Conservation (phyloP, 2,113 vertebrate genomes). For the Hemiprocne comata region DNA sequence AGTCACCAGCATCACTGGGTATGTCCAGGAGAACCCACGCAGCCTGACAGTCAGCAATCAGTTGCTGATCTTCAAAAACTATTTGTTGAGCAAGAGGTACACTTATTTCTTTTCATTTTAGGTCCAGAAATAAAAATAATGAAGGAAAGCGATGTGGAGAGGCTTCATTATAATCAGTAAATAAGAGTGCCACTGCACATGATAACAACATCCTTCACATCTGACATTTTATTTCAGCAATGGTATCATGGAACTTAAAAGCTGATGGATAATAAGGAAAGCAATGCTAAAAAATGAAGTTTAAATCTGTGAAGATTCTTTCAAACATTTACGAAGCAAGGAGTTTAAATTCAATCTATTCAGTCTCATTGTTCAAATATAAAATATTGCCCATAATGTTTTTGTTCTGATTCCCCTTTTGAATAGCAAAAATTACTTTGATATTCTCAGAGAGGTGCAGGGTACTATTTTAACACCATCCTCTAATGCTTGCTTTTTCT, state of each 20-base stretch:
- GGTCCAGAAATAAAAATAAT: not conserved
- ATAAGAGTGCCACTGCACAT: not conserved
- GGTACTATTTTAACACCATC: not conserved
- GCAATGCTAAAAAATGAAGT: not conserved
- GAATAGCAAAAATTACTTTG: not conserved
- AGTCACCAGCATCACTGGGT: not conserved
- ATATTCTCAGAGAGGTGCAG: not conserved
- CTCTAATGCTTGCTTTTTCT: not conserved
- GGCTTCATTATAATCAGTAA: not conserved
- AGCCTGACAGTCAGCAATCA: not conserved
- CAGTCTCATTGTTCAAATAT: not conserved
- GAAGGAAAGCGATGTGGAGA: not conserved
- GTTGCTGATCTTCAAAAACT: not conserved
- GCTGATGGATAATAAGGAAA: not conserved
- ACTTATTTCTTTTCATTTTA: not conserved
- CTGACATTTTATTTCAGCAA: not conserved
- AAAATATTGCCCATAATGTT: constrained; percentile 18
- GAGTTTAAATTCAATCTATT: not conserved
- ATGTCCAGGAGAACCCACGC: not conserved
- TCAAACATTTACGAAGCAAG: constrained; percentile 11
- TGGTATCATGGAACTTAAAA: not conserved
- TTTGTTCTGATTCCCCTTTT: not conserved
- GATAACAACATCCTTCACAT: not conserved
- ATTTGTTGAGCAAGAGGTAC: not conserved
- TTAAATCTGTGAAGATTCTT: not conserved